Evolutionary conservation across 2,113 vertebrate species (phyloP).

Genomic region (Thomomys bottae): DNA sequence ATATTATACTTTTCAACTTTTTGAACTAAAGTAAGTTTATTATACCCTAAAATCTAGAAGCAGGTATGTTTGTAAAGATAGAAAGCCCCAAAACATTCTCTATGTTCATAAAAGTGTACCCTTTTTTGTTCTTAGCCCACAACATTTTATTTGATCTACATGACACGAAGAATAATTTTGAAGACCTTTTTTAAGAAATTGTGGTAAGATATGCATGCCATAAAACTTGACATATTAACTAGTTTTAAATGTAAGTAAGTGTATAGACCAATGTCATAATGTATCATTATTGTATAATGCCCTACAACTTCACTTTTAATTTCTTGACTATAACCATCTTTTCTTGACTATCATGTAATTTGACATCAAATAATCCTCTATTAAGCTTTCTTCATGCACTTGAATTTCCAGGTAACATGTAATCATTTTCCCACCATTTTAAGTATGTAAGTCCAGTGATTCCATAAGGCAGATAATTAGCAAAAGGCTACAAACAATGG

Average conservation of each 20-base stretch:
- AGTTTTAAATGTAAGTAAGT: neutral
- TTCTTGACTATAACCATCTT: neutral
- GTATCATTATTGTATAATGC: neutral
- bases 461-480: neutral
- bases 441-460: constrained; percentile 2
- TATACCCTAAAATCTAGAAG: neutral
- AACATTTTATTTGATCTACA: neutral
- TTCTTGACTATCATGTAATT: neutral
- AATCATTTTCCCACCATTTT: neutral
- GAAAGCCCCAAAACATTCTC: neutral
- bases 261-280: neutral
- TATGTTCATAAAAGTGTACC: neutral
- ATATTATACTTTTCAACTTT: constrained; percentile 5
- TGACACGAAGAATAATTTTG: neutral
- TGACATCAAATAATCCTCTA: neutral
- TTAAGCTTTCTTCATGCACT: neutral
- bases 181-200: neutral
- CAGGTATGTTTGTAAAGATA: neutral
- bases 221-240: neutral
- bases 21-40: constrained; percentile 22
- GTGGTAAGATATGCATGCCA: neutral
- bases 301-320: neutral
- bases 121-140: neutral
- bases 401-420: neutral
- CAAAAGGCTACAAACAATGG: neutral